Conservation (phyloP, 2,797 vertebrate species). For the Molossus molossus region DNA sequence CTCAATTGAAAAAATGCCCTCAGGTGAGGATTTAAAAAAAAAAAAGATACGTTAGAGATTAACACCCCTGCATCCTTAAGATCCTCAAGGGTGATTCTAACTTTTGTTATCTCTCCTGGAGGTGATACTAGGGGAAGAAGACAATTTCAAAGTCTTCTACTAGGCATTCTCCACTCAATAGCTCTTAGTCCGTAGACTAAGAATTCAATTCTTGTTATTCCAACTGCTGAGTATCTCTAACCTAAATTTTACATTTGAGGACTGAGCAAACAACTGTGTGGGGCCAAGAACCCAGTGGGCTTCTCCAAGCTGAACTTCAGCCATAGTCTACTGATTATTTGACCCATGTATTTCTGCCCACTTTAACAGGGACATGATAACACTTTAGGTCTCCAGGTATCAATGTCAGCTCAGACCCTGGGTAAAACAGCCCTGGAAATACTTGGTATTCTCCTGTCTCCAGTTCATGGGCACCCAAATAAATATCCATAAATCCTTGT, state of each 20-base stretch:
- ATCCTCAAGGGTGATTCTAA: not conserved
- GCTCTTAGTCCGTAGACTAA: not conserved
- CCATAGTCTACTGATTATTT: not conserved
- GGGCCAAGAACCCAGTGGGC: not conserved
- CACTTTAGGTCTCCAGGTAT: not conserved
- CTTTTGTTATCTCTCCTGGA: not conserved
- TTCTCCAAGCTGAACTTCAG: not conserved
- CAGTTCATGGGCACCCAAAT: not conserved
- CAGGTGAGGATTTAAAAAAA: too few species aligned
- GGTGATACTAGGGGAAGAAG: not conserved
- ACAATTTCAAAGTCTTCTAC: not conserved
- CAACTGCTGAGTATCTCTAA: not conserved
- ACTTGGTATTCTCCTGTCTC: not conserved
- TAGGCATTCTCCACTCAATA: not conserved
- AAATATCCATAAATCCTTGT: not conserved
- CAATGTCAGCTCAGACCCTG: not conserved
- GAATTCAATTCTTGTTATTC: not conserved
- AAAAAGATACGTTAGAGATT: not conserved
- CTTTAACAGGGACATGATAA: not conserved
- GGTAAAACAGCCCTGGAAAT: not conserved
- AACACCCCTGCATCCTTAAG: not conserved
- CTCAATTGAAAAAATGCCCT: too few species aligned
- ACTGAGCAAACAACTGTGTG: not conserved
- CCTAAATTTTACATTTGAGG: slow-evolving; percentile 14
- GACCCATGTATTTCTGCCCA: not conserved